Conservation (phyloP, 2,113 vertebrate species). For the Clarias batrachus region DNA sequence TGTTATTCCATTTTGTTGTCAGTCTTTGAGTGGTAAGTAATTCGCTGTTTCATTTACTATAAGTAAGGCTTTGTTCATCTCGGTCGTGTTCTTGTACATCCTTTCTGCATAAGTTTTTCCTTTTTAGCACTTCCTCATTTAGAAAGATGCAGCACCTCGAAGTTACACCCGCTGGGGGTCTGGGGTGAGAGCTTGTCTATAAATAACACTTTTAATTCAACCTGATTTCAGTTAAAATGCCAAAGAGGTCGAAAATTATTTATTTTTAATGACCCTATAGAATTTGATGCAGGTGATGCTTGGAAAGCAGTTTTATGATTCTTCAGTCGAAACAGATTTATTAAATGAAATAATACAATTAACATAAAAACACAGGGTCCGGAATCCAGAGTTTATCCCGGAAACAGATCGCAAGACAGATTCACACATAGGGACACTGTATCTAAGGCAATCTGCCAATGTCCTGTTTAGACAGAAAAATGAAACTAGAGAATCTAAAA, state of each 20-base stretch:
- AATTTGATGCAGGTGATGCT: not conserved
- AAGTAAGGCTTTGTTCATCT: not conserved
- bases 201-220: constrained; percentile 5
- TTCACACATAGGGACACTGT: not conserved
- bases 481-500: not conserved
- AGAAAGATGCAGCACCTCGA: not conserved
- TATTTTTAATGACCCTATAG: not conserved
- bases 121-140: not conserved
- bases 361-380: not conserved
- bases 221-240: not conserved
- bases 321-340: not conserved
- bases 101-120: not conserved
- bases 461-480: not conserved
- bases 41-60: not conserved
- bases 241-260: not conserved
- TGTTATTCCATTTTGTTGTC: not conserved
- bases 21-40: not conserved
- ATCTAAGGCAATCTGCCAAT: not conserved
- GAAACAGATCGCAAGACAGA: not conserved
- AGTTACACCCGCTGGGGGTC: not conserved
- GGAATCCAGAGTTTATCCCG: not conserved
- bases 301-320: not conserved
- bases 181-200: not conserved
- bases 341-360: not conserved
- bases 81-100: not conserved